phyloP scores from a whole-genome alignment of 2,797 vertebrate species.

The Oryzias dopingdopingensis region DNA sequence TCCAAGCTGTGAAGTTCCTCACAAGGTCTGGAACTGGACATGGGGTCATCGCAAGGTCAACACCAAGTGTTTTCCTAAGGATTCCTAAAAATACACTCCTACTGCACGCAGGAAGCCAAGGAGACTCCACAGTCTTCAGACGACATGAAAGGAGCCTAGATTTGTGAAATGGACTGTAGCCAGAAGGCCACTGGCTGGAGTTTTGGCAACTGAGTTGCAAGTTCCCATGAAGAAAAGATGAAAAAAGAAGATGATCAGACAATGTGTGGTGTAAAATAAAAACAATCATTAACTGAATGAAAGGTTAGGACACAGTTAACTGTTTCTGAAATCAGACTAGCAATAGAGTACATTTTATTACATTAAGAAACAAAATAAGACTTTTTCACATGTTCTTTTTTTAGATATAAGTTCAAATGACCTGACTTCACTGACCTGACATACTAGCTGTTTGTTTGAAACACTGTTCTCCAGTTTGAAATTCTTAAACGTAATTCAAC shows the following conservation, averaged over 20 bases:
- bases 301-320: too few species aligned
- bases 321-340: too few species aligned
- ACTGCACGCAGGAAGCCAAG: conserved; percentile 60
- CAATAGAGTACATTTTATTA: too few species aligned
- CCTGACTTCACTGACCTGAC: conserved; percentile 64
- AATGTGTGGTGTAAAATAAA: conserved; percentile 19
- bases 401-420: conserved; percentile 45
- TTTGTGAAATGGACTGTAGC: conserved; percentile 50
- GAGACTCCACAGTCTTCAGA: conserved; percentile 50
- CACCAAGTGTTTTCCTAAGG: conserved; percentile 63
- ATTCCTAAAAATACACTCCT: conserved; percentile 71
- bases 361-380: neutral
- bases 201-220: conserved; percentile 34
- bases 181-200: conserved; percentile 36
- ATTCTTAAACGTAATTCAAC: conserved; percentile 81
- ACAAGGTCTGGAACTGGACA: conserved; percentile 67
- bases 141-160: conserved; percentile 45
- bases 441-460: conserved; percentile 64
- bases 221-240: conserved; percentile 43
- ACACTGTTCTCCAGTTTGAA: conserved; percentile 74
- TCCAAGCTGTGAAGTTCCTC: conserved; percentile 81
- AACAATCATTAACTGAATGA: neutral
- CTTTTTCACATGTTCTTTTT: conserved; percentile 43
- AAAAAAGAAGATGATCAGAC: conserved; percentile 41
- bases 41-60: conserved; percentile 71